Base-by-base conservation (phyloP, 2,888 invertebrate species). In the Ornithoptera priamus region DNA sequence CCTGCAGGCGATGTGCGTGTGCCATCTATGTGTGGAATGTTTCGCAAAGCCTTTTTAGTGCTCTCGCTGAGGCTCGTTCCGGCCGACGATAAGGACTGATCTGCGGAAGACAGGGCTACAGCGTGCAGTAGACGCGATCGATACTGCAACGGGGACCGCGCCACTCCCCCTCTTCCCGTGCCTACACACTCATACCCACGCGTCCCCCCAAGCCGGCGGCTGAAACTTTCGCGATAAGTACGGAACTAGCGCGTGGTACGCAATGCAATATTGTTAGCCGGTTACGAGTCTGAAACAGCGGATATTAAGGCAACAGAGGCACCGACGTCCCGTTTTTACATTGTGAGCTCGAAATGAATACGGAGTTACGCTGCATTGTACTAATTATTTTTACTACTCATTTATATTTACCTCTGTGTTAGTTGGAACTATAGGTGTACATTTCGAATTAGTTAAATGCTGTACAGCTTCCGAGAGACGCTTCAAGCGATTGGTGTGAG, bases 151-250 rank as follows among this genome's bases (percentile, higher is more conserved):
- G 85, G 84, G 85, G 62, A 74, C 71, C 71, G 70, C 74, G 74
- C 72, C 74, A 71, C 75, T 75, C 72, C 71, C 75, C 75, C 73
- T 75, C 76, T 76, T 67, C 71, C 73, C 73, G 73, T 72, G 46
- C 69, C 71, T 71, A 71, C 75, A 71, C 70, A 24, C 57, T 22
- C 57, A 78, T 78, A 75, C 76, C 74, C 71, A 62, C 68, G 70
- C 73, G 75, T 76, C 78, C 76, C 78, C 81, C 84, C 70, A 70
- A 68, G 71, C 74, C 75, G 76, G 50, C 79, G 87, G 86, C 90
- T 90, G 91, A 90, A 92, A 92, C 85, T 92, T 92, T 91, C 85
- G 88, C 89, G 91, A 91, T 91, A 92, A 92, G 91, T 92, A 90
- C 88, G 85, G 87, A 91, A 91, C 90, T 90, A 92, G 88, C 92